Conservation (phyloP, 2,797 vertebrate species). For the Poliocrania exsul region DNA sequence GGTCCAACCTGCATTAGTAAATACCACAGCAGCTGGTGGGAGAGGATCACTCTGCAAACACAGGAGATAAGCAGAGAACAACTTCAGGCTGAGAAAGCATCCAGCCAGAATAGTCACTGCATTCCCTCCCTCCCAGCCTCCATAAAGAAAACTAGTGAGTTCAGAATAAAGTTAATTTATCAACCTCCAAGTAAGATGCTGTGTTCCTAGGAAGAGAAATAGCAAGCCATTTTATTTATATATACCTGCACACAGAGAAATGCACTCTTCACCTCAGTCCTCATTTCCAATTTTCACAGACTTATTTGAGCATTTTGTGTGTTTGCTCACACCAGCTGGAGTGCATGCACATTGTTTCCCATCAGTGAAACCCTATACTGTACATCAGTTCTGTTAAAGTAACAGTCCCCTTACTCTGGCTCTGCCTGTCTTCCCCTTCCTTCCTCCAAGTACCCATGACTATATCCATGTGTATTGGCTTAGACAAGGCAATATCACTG, state of each 20-base stretch:
- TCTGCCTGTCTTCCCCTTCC: not conserved
- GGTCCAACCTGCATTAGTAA: not conserved
- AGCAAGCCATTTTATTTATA: not conserved
- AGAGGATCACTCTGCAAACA: not conserved
- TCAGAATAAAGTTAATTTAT: not conserved
- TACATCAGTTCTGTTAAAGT: not conserved
- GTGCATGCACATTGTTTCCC: rapidly evolving
- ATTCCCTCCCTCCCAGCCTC: not conserved
- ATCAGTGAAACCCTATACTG: not conserved
- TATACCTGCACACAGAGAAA: not conserved
- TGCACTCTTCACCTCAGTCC: not conserved
- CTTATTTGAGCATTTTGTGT: not conserved
- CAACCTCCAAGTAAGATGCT: not conserved
- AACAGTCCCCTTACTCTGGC: not conserved
- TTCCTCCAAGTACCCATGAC: not conserved
- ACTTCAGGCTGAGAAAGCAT: not conserved
- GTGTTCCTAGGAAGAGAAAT: not conserved
- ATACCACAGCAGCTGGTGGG: not conserved
- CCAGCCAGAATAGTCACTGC: not conserved
- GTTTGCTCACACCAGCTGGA: not conserved
- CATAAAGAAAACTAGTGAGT: not conserved
- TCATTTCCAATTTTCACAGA: not conserved
- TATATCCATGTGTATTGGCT: not conserved
- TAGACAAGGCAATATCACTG: not conserved
- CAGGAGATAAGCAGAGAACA: not conserved